Base-by-base conservation (phyloP, 2,888 invertebrate genomes). In the Ichneumoninae sp. region DNA sequence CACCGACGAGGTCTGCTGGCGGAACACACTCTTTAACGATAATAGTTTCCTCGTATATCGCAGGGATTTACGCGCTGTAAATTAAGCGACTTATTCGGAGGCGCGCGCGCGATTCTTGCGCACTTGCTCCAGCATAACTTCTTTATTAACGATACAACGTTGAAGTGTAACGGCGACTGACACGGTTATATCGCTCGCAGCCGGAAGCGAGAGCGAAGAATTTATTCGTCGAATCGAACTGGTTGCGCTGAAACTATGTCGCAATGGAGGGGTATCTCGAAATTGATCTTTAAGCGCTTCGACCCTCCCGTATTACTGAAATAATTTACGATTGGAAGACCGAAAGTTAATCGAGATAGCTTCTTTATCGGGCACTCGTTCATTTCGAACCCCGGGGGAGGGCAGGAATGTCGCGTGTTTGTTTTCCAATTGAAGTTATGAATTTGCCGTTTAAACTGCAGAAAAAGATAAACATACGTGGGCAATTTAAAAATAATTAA, bases 61-160 rank as follows among this genome's bases (percentile, higher is more conserved):
- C 57, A 30, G 22, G 80, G 65, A 60, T 79, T 83, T 52, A 80
- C 57, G 70, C n/a, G 50, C 82, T 76, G 82, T 79, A 85, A 83
- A 84, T 84, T 74, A 71, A 81, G 68, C 76, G 75, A 77, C 79
- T 80, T 83, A 86, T 84, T 86, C 83, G 85, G 69, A 72, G 77
- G 65, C 72, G 78, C 74, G 68, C 62, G 40, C 57, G 22, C 54
- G 5, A 40, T 47, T 47, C 47, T 57, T 54, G 54, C 22, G n/a
- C 57, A 60, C 62, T 60, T 72, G 71, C 71, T 26, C n/a, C 54
- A 50, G 81, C 82, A 82, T 80, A 75, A 88, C 83, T 87, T 88
- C 85, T 86, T 88, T 85, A 86, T 87, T 87, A 85, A 74, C 80
- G 80, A 80, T 68, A 44, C 57, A 80, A 71, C 69, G 62, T 50